Base-by-base conservation (phyloP, 2,888 invertebrate species). In the Heteropelma amictum region DNA sequence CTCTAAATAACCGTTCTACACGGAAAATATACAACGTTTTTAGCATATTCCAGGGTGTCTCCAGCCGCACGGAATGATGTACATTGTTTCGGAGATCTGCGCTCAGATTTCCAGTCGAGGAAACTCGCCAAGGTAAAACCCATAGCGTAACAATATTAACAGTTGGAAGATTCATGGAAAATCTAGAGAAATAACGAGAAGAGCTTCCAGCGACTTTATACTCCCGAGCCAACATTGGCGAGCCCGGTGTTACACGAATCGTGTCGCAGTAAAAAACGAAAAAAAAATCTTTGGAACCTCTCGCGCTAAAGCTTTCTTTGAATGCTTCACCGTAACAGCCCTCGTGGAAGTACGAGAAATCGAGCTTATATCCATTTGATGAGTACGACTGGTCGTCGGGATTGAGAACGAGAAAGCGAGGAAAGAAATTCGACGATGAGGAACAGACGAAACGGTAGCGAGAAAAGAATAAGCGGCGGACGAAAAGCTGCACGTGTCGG, bases 221-320 rank as follows among this genome's bases (percentile, higher is more conserved):
- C 28, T 38, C 28, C 8, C 23, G 21, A 14, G 47, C 8, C 51
- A 53, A 53, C 28, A 38, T 38, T 28, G 33, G 51, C 54, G 47
- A 33, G 47, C 19, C 33, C 53, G 28, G 33, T 42, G 61, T 6
- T 40, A 30, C 33, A 28, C 42, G 54, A 54, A 21, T 45, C 56
- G 45, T 38, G 49, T 21, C 42, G 30, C 28, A 12, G 40, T 40
- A 19, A 26, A 19, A 17, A 17, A n/a, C n/a, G 26, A 38, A 58
- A 26, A 42, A 40, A 72, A 47, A 45, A 64, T 38, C 49, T 54
- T 42, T 54, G 49, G 40, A 61, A 69, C 60, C 40, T 49, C 61
- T 64, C 40, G 70, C 42, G 67, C 49, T 69, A 77, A 67, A 74
- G 78, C 76, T 74, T 77, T 72, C 73, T 77, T 72, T 71, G 74